Percentiles rank a stretch among this genome's conserved stretches.
These are phyloP conservation scores for Scalopus aquaticus DNA, from an alignment of 2,113 vertebrate genomes.

Conservation along the genomic window DNA sequence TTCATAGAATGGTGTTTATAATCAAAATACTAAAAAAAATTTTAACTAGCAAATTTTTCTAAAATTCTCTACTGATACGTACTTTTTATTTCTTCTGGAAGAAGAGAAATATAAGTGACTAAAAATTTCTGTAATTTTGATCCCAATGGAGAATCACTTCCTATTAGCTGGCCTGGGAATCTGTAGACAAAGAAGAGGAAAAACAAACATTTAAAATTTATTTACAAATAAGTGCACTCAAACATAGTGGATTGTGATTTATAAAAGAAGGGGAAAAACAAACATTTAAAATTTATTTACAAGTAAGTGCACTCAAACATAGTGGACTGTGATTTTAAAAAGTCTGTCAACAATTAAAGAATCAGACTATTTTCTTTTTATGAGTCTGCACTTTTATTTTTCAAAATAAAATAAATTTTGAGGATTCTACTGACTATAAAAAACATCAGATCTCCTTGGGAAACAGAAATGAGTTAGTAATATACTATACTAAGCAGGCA, in stretches of 20 bases:
- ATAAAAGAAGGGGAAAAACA: background rate
- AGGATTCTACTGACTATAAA: background rate
- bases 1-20: background rate
- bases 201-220: background rate
- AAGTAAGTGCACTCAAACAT: background rate
- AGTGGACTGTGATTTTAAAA: background rate
- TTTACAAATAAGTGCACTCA: background rate
- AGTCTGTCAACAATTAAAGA: background rate
- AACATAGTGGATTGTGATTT: background rate
- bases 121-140: slow-evolving; percentile 91
- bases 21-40: background rate
- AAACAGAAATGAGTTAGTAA: background rate
- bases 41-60: background rate
- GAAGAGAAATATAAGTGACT: slow-evolving; percentile 86
- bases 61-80: slow-evolving; percentile 57
- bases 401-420: background rate
- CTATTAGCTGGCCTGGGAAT: slow-evolving; percentile 86
- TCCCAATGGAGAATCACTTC: slow-evolving; percentile 91
- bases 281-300: background rate
- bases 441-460: background rate
- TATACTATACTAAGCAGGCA: rapidly evolving
- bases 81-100: slow-evolving; percentile 91
- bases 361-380: background rate
- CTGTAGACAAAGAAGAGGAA: slow-evolving; percentile 78
- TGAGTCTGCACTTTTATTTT: background rate